These are phyloP conservation scores for Coenobita brevimanus DNA, from an alignment of 1,140 invertebrate genomes.

Conservation along the genomic window DNA sequence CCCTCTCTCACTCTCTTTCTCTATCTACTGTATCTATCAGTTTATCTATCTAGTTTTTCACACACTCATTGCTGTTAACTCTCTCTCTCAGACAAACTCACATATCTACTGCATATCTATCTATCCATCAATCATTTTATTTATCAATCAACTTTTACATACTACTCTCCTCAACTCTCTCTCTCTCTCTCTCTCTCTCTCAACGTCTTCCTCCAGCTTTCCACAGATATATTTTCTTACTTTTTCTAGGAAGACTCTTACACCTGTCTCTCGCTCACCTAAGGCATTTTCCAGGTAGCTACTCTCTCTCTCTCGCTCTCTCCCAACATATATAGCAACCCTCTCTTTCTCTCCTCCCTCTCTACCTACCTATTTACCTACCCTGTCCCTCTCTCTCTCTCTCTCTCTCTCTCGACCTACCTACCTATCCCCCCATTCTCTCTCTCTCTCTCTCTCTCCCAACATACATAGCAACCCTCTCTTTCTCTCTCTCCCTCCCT, in stretches of 20 bases:
- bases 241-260: neutral
- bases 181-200: neutral
- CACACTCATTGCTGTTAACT: neutral
- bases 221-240: neutral
- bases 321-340: neutral
- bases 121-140: slow-evolving; percentile 10
- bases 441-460: too few relatives aligned
- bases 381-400: too few relatives aligned
- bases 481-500: too few relatives aligned
- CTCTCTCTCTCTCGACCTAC: too few relatives aligned
- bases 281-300: neutral
- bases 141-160: neutral
- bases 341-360: neutral
- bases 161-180: neutral
- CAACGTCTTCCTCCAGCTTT: neutral
- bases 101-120: neutral
- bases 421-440: too few relatives aligned
- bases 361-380: too few relatives aligned
- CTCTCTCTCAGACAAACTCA: neutral
- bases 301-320: neutral
- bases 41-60: neutral
- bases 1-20: neutral
- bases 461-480: too few relatives aligned
- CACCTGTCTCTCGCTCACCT: neutral
- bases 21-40: neutral